Evolutionary conservation across 2,797 vertebrate genomes (phyloP), one percentile per base, ranked within the genome.

Genomic region (Acanthurus leucopareius): DNA sequence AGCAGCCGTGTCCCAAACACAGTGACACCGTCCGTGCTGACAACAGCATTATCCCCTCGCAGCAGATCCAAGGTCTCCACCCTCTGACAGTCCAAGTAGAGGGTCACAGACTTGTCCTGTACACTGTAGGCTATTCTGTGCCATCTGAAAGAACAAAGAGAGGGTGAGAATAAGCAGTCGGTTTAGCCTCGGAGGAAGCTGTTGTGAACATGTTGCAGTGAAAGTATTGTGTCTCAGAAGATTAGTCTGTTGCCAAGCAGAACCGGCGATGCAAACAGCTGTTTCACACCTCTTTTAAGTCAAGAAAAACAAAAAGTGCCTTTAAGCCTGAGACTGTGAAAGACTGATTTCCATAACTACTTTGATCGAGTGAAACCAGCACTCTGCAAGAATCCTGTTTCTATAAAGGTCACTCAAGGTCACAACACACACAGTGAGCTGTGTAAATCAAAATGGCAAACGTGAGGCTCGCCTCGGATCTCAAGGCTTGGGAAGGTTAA

Each of bases 51-150:
- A 4, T 95, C 93, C 3, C 95, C 95, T 16, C 94, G 92, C 52
- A 86, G 92, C 70, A 96, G 89, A 40, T 93, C 80, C 1, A 96
- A 65, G 3, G 92, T 95, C 86, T 95, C 92, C 15, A 94, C 87
- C 62, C 81, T 91, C 79, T 94, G 84, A 74, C 97, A 98, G 89
- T 99, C 97, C 70, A 96, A 64, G 81, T 96, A 95, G 83, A 97
- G 89, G 1, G 96, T 97, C 52, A 96, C 95, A 6, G 77, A 90
- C 81, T 92, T 92, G 28, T 89, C 95, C 32, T 95, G 90, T 49
- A 98, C 92, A 0, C 97, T 96, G 90, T 96, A 93, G 0, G 96
- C 97, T 80, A 97, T 93, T 8, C 97, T 95, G 87, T 98, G 97
- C 97, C 97, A 99, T 89, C 97, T 99, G 82, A 85, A 32, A 77